Evolutionary conservation across 92 coral and sea anemone species (phyloP), one percentile per base, ranked within the genome.

Genomic region (Pocillopora meandrina): DNA sequence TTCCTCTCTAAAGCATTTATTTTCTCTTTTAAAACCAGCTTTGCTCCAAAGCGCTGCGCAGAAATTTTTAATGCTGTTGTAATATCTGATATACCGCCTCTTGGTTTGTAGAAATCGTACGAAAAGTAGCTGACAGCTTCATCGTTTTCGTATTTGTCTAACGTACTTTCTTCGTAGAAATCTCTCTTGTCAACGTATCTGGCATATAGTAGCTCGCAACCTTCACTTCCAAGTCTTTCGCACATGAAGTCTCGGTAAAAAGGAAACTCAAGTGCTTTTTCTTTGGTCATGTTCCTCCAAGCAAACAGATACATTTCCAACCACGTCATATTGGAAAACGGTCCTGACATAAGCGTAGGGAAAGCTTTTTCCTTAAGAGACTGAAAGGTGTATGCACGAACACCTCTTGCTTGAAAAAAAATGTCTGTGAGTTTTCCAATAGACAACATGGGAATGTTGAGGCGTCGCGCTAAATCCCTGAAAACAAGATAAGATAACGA

Each of bases 291-390:
- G 55, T 77, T 77, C 58, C 1, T 64, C 82, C 82, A 77, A 62
- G 33, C 59, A n/a, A 6, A 79, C n/a, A 49, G 42, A 1, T 12
- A 13, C 83, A 79, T 79, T 12, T 79, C 64, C 7, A 62, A 65
- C 19, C 9, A 18, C 17, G 83, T 79, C 83, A 79, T 79, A 62
- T 79, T 65, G 47, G 74, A 73, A 47, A 79, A 79, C 21, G 62
- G 23, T 10, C 74, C 63, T 23, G 72, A 65, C 74, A 65, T 0
- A 8, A 79, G 74, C 23, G 73, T 9, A 2, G 83, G 74, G 35
- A 65, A 79, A 14, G 74, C 83, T 67, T 65, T 34, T 47, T 65
- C 74, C 17, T 79, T 79, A 16, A 79, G 34, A 7, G 61, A 26
- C 74, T 79, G 83, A 3, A 19, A 10, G 49, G 47, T 65, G 33